phyloP scores from a whole-genome alignment of 2,888 invertebrate species.

The Spisula solida region DNA sequence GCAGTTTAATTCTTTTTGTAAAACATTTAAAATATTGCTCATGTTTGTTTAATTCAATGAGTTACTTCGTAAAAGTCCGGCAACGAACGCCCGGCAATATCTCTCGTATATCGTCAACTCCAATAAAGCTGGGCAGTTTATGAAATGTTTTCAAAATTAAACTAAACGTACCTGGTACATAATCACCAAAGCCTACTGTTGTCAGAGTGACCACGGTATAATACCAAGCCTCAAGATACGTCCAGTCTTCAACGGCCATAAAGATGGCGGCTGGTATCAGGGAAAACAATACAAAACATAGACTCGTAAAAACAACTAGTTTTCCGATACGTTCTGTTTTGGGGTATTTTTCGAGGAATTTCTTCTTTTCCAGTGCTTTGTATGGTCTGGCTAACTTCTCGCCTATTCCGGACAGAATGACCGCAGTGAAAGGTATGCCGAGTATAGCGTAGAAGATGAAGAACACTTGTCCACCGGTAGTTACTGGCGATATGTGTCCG shows the following conservation, averaged over 20 bases:
- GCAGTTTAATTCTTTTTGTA: too few relatives aligned
- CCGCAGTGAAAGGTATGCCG: constrained; percentile 70
- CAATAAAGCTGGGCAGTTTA: too few relatives aligned
- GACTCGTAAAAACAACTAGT: constrained; percentile 31
- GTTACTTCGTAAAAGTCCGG: too few relatives aligned
- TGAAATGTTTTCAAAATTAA: too few relatives aligned
- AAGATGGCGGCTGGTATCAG: constrained; percentile 69
- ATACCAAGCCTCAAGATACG: constrained; percentile 74
- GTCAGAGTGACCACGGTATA: constrained; percentile 77
- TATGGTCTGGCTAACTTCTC: constrained; percentile 60
- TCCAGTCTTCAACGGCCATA: constrained; percentile 73
- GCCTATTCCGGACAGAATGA: constrained; percentile 64
- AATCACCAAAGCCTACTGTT: constrained; percentile 80
- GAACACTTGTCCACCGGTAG: constrained; percentile 69
- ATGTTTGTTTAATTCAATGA: too few relatives aligned
- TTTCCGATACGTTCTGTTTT: constrained; percentile 49
- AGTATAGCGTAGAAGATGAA: constrained; percentile 70
- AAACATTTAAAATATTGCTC: too few relatives aligned
- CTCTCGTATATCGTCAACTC: too few relatives aligned
- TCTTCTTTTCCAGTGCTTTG: constrained; percentile 50
- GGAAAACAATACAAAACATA: constrained; percentile 55
- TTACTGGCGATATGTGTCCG: constrained; percentile 73
- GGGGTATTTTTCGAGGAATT: constrained; percentile 51
- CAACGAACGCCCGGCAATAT: too few relatives aligned
- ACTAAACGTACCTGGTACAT: constrained; percentile 72